Evolutionary conservation across 2,888 invertebrate genomes (phyloP).

Genomic region (Pogonocherus hispidulus): DNA sequence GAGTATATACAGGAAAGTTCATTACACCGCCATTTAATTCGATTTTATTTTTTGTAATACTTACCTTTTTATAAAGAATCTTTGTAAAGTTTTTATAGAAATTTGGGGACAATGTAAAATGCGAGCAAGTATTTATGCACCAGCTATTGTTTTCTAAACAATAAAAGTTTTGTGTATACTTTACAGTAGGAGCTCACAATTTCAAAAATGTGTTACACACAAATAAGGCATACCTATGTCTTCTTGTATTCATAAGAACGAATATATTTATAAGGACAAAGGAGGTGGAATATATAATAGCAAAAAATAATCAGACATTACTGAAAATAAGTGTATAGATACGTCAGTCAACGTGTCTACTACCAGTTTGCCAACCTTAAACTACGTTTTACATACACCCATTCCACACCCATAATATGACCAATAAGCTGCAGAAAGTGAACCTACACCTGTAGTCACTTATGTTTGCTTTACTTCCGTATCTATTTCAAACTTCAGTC

Average conservation of each 20-base stretch:
- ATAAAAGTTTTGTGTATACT: no score
- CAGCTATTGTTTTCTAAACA: no score
- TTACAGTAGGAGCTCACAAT: no score
- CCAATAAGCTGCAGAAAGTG: not conserved
- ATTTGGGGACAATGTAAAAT: no score
- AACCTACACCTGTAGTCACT: not conserved
- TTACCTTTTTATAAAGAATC: no score
- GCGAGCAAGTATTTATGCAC: no score
- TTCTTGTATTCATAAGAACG: not conserved
- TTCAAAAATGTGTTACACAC: no score
- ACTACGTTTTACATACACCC: not conserved
- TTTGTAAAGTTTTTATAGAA: no score
- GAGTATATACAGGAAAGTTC: no score
- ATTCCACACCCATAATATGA: not conserved
- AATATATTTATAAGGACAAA: not conserved
- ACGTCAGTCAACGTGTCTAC: not conserved
- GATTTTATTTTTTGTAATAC: no score
- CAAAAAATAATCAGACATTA: not conserved
- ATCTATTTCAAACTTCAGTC: not conserved
- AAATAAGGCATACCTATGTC: no score
- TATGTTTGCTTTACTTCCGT: not conserved
- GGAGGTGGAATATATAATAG: not conserved
- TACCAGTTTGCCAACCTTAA: not conserved
- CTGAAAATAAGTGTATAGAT: not conserved
- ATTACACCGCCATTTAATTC: no score